Conservation (phyloP, 53 echinoderm and acorn worm species). For the Arbacia lixula region DNA sequence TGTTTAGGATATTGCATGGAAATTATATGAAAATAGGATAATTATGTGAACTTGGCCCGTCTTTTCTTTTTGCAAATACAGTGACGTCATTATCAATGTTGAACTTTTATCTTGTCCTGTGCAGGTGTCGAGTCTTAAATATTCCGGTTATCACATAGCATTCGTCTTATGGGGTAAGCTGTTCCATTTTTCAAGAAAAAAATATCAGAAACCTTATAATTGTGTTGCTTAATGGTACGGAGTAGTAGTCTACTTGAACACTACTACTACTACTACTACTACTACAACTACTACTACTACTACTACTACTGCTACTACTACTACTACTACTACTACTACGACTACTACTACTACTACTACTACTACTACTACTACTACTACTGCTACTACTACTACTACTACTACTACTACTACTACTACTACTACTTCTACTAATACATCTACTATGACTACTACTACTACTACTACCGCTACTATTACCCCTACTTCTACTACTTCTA, state of each 20-base stretch:
- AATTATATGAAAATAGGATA: too few species aligned
- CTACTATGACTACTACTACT: too few species aligned
- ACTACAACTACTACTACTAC: neutral
- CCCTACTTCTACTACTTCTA: too few species aligned
- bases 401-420: too few species aligned
- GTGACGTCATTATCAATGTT: too few species aligned
- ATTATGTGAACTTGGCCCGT: too few species aligned
- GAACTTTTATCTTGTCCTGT: too few species aligned
- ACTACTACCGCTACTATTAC: neutral
- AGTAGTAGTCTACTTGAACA: neutral
- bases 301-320: neutral
- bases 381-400: too few species aligned
- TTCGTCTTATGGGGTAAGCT: conserved; percentile 85
- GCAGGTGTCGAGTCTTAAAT: conserved; percentile 85
- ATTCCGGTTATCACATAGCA: conserved; percentile 92
- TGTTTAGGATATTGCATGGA: too few species aligned
- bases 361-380: neutral
- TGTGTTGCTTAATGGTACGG: too few species aligned
- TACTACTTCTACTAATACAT: too few species aligned
- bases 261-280: conserved; percentile 2
- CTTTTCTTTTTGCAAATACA: too few species aligned
- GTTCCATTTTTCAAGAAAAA: neutral
- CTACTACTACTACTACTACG: neutral
- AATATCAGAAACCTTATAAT: neutral
- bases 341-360: conserved; percentile 2